These are phyloP conservation scores for Halictus ligatus DNA, from an alignment of 2,888 invertebrate species.

Conservation along the genomic window DNA sequence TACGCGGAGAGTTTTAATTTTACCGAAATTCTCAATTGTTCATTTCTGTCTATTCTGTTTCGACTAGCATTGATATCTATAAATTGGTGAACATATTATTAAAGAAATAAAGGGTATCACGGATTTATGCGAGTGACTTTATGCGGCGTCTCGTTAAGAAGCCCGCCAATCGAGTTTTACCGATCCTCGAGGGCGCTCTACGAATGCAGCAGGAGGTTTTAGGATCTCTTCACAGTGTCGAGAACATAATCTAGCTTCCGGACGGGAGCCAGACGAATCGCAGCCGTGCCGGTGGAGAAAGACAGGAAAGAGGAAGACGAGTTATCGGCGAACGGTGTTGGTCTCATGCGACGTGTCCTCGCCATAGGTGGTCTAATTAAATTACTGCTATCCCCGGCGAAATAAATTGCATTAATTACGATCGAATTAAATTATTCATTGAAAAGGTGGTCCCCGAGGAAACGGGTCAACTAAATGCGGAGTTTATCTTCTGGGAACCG, in stretches of 20 bases:
- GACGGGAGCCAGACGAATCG: not conserved
- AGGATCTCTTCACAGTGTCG: constrained; percentile 20
- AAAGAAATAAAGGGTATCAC: too few species aligned
- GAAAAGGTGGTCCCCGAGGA: not conserved
- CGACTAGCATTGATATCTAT: too few species aligned
- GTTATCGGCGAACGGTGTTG: not conserved
- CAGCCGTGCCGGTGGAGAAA: not conserved
- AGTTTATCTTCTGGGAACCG: constrained; percentile 14
- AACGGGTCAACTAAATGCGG: constrained; percentile 12
- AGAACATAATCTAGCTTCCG: constrained; percentile 23
- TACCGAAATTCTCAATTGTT: too few species aligned
- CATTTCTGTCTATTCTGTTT: too few species aligned
- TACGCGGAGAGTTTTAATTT: not conserved
- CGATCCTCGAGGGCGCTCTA: not conserved
- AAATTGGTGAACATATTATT: too few species aligned
- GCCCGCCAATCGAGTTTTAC: not conserved
- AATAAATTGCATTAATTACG: constrained; percentile 29
- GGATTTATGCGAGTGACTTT: not conserved
- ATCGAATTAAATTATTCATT: constrained; percentile 25
- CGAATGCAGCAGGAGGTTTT: not conserved
- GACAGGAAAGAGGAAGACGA: not conserved
- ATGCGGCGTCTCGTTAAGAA: not conserved
- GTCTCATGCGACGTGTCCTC: constrained; percentile 14
- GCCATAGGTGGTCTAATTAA: constrained; percentile 62
- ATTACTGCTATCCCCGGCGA: constrained; percentile 43